Conservation (phyloP, 2,113 vertebrate species). For the Microtus montanus region DNA sequence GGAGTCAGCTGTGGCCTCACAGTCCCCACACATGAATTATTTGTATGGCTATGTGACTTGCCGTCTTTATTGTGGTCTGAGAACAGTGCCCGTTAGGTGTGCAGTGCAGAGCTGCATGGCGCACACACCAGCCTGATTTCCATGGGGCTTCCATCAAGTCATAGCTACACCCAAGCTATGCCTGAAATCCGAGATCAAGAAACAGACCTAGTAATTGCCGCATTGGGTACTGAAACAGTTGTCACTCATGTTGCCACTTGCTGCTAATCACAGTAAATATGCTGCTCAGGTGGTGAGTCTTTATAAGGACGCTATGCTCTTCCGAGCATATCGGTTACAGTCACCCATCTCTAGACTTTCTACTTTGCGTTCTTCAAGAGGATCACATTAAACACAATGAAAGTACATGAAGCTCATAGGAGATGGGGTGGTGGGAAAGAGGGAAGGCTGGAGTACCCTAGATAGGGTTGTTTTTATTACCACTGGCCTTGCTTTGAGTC, state of each 20-base stretch:
- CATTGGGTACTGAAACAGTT: neutral
- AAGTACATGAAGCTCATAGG: neutral
- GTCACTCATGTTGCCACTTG: neutral
- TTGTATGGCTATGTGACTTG: neutral
- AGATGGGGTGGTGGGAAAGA: neutral
- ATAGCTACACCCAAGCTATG: neutral
- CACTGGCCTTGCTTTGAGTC: conserved; percentile 50
- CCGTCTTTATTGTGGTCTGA: neutral
- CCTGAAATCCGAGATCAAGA: neutral
- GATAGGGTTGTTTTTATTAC: conserved; percentile 1
- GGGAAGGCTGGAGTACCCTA: neutral
- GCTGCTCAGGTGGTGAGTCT: neutral
- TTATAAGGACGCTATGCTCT: neutral
- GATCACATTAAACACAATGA: neutral
- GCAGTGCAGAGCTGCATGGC: neutral
- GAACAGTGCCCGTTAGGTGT: neutral
- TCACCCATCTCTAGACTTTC: neutral
- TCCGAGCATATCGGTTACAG: neutral
- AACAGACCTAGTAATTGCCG: neutral
- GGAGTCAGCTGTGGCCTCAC: neutral
- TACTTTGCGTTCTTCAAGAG: conserved; percentile 18
- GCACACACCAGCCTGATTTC: neutral
- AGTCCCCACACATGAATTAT: neutral
- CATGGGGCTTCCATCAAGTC: neutral
- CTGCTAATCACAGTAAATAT: neutral